Evolutionary conservation across 1,140 invertebrate species (phyloP).

Genomic region (Drosophila pachea): DNA sequence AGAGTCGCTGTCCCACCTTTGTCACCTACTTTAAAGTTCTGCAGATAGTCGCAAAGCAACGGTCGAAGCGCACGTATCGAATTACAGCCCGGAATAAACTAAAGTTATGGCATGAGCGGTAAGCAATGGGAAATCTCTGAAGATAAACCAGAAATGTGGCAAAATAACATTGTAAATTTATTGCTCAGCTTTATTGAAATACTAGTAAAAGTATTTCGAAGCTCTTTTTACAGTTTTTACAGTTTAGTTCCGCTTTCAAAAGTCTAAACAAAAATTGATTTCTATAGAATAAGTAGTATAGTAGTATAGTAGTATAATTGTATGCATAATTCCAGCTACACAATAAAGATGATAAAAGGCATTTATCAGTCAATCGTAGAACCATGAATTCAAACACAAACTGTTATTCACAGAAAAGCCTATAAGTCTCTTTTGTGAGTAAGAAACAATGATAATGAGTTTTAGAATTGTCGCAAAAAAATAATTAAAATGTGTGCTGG

Average conservation of each 20-base stretch:
- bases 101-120: neutral
- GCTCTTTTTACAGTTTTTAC: too few species aligned
- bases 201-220: too few species aligned
- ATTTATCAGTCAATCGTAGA: conserved; percentile 34
- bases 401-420: neutral
- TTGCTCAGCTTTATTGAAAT: neutral
- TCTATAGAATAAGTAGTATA: neutral
- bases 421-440: conserved; percentile 9
- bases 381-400: conserved; percentile 25
- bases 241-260: too few species aligned
- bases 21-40: conserved; percentile 10
- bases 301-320: neutral
- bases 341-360: neutral
- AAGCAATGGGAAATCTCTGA: neutral
- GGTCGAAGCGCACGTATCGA: conserved; percentile 14
- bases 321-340: neutral
- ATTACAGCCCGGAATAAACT: conserved; percentile 8
- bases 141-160: neutral
- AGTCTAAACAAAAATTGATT: too few species aligned
- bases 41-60: conserved; percentile 17
- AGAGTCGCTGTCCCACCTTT: conserved; percentile 3
- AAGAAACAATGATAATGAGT: conserved; percentile 9
- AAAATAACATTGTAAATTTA: neutral
- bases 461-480: conserved; percentile 21
- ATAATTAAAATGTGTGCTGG: conserved; percentile 9